Evolutionary conservation across 30 jellyfish, hydroid and myxozoan species (phyloP).

Genomic region (Aurelia coerulea): DNA sequence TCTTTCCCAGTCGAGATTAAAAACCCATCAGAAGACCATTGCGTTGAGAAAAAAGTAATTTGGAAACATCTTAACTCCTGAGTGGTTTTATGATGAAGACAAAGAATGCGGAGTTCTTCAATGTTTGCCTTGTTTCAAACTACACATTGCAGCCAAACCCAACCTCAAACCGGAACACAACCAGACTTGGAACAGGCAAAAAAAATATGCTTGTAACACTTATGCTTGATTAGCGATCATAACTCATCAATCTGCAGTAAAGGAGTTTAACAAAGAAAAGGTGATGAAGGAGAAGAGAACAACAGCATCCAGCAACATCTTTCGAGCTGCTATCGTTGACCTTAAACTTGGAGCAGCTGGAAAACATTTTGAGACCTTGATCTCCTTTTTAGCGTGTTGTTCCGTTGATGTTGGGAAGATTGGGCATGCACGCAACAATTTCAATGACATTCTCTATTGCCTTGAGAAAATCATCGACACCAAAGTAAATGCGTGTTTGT

Average conservation of each 20-base stretch:
- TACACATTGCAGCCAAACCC: too few relatives aligned
- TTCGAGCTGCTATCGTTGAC: constrained; percentile 31
- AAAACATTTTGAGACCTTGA: constrained; percentile 22
- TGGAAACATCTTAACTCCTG: too few relatives aligned
- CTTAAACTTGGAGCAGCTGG: constrained; percentile 55
- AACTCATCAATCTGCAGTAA: constrained; percentile 16
- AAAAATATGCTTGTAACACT: constrained; percentile 16
- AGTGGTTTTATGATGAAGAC: too few relatives aligned
- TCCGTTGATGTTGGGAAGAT: constrained; percentile 68
- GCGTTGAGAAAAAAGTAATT: too few relatives aligned
- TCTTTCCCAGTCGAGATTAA: too few relatives aligned
- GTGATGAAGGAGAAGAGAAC: constrained; percentile 20
- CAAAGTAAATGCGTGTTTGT: constrained; percentile 15
- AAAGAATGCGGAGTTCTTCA: too few relatives aligned
- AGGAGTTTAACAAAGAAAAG: background rate
- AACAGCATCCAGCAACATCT: constrained; percentile 33
- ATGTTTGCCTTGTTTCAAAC: too few relatives aligned
- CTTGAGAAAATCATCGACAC: constrained; percentile 21
- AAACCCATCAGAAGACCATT: too few relatives aligned
- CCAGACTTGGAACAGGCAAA: constrained; percentile 24
- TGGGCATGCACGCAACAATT: constrained; percentile 66
- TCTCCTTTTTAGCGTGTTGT: constrained; percentile 43
- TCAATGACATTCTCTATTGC: constrained; percentile 56
- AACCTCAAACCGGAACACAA: constrained; percentile 40
- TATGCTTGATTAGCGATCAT: constrained; percentile 19